Evolutionary conservation across 2,888 invertebrate genomes (phyloP).

Genomic region (Xestia c-nigrum): DNA sequence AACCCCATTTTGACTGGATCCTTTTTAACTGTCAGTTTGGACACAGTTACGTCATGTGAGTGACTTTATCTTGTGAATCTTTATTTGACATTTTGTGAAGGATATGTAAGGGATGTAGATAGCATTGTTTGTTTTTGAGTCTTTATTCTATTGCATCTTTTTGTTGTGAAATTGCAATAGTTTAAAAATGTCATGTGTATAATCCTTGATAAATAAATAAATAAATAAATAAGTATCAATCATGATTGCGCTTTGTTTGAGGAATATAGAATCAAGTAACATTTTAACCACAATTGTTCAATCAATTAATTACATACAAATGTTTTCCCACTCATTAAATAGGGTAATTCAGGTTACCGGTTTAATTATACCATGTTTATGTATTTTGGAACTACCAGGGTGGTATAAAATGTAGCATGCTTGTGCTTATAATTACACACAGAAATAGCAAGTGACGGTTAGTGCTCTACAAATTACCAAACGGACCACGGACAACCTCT

Average conservation of each 20-base stretch:
- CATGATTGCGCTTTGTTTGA: conserved; percentile 5
- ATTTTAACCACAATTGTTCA: not conserved
- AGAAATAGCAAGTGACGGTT: conserved; percentile 1
- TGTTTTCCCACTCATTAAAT: not conserved
- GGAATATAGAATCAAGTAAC: conserved; percentile 11
- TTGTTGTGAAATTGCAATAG: not conserved
- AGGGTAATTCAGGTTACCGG: not conserved
- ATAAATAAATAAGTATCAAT: not conserved
- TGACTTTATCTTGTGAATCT: conserved; percentile 58
- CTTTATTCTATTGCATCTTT: not conserved
- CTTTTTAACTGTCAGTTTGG: conserved; percentile 56
- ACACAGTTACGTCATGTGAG: conserved; percentile 37
- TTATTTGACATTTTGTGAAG: conserved; percentile 36
- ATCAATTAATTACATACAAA: conserved; percentile 15
- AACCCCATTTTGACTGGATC: conserved; percentile 36
- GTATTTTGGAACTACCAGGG: not conserved
- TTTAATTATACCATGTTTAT: conserved; percentile 7
- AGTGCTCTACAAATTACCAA: conserved; percentile 16
- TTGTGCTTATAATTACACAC: conserved; percentile 11
- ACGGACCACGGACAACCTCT: conserved; percentile 32
- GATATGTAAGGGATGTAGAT: conserved; percentile 22
- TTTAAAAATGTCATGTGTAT: not conserved
- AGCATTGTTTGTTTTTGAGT: not conserved
- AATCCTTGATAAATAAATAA: conserved; percentile 12
- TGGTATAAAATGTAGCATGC: conserved; percentile 6